Conservation (phyloP, 1,140 invertebrate genomes). For the Nasonia vitripennis region DNA sequence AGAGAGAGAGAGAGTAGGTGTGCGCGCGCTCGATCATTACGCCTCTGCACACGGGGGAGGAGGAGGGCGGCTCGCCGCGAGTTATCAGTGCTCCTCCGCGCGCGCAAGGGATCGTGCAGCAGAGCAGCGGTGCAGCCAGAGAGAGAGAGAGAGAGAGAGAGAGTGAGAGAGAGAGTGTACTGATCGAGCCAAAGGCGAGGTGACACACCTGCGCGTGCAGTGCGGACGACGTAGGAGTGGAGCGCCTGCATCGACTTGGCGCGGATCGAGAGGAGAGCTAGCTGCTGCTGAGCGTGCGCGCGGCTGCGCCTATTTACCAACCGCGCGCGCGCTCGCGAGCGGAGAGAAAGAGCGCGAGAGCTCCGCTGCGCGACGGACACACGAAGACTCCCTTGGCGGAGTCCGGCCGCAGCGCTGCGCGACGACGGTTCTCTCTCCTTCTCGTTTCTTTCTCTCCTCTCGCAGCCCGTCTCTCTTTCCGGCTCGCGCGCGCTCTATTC, state of each 20-base stretch:
- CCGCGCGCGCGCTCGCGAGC: too few species aligned
- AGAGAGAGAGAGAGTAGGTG: neutral
- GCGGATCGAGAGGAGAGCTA: neutral
- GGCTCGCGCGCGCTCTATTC: too few species aligned
- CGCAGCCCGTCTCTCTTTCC: too few species aligned
- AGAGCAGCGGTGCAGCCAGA: neutral
- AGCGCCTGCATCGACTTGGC: neutral
- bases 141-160: too few species aligned
- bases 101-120: neutral
- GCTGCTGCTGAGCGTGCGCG: conserved; percentile 3
- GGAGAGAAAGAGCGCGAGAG: too few species aligned
- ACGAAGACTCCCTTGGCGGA: neutral
- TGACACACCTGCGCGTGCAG: neutral
- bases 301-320: neutral
- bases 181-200: too few species aligned
- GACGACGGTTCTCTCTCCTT: neutral
- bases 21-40: conserved; percentile 2
- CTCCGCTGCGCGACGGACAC: neutral
- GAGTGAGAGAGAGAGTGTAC: too few species aligned
- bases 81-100: conserved; percentile 2
- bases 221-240: too few species aligned
- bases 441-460: neutral
- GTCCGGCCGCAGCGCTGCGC: neutral
- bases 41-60: neutral
- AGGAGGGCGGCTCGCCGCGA: neutral